Percentiles rank a stretch among this genome's conserved stretches.
Conservation (phyloP, 2,888 invertebrate genomes). For the Hymenopus coronatus region DNA sequence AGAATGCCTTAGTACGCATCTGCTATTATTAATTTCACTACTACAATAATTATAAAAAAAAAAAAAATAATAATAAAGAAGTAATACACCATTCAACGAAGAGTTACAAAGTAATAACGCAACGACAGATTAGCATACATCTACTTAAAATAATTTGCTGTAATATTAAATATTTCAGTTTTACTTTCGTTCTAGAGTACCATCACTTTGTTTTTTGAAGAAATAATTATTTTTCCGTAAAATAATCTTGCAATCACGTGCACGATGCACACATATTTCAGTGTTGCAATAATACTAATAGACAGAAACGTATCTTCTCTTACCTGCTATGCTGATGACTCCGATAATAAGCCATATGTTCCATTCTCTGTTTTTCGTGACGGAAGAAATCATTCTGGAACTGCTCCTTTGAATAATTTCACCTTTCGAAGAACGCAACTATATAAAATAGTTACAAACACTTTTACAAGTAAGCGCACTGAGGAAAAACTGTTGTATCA, state of each 20-base stretch:
- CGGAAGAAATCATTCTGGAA: conserved; percentile 1
- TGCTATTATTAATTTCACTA: too few species aligned
- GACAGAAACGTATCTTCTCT: background rate
- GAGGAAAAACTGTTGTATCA: background rate
- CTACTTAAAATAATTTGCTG: too few species aligned
- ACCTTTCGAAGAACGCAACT: background rate
- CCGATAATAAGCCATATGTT: conserved; percentile 12
- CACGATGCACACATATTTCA: background rate
- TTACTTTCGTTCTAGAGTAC: too few species aligned
- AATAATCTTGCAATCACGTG: background rate
- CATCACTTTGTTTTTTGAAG: too few species aligned
- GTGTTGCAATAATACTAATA: background rate
- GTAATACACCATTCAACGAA: too few species aligned
- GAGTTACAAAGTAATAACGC: too few species aligned
- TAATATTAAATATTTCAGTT: too few species aligned
- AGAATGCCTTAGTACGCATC: too few species aligned
- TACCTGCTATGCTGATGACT: conserved; percentile 12
- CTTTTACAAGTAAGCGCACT: conserved; percentile 13
- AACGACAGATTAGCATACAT: too few species aligned
- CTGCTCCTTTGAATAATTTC: background rate
- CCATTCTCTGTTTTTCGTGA: background rate
- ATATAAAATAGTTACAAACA: background rate
- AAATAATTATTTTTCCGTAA: too few species aligned
- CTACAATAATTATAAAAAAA: too few species aligned
- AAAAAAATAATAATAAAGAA: too few species aligned